Evolutionary conservation across 2,888 invertebrate species (phyloP).

Genomic region (Leistus spinibarbis): DNA sequence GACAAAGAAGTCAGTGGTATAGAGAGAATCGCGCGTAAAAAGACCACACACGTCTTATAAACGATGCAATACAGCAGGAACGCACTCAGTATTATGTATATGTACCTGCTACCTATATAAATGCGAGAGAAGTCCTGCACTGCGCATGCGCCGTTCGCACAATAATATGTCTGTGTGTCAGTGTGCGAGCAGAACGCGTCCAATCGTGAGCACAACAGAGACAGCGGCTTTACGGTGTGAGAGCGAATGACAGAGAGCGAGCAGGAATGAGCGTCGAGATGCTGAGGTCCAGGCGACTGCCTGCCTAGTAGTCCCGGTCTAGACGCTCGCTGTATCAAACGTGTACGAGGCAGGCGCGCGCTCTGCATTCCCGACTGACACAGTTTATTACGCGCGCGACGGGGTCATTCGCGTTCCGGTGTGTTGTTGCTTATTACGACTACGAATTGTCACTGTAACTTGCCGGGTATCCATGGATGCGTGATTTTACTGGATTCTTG

Average conservation of each 20-base stretch:
- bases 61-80: too few relatives aligned
- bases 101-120: neutral
- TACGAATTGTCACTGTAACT: neutral
- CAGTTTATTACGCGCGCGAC: constrained; percentile 5
- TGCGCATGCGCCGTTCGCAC: neutral
- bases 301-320: constrained; percentile 28
- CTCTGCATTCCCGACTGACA: neutral
- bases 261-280: constrained; percentile 8
- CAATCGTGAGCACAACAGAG: neutral
- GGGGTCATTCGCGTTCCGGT: constrained; percentile 1
- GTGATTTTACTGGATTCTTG: neutral
- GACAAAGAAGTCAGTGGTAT: too few relatives aligned
- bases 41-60: too few relatives aligned
- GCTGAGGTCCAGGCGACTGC: constrained; percentile 35
- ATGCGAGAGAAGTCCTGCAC: neutral
- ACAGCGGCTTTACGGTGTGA: neutral
- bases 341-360: too few relatives aligned
- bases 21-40: too few relatives aligned
- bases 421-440: neutral
- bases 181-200: neutral
- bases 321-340: constrained; percentile 8
- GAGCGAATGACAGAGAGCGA: neutral
- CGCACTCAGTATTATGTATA: too few relatives aligned
- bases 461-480: neutral
- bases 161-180: neutral